These are phyloP conservation scores for Eupithecia pulchellata DNA, from an alignment of 2,888 invertebrate genomes.

Conservation along the genomic window DNA sequence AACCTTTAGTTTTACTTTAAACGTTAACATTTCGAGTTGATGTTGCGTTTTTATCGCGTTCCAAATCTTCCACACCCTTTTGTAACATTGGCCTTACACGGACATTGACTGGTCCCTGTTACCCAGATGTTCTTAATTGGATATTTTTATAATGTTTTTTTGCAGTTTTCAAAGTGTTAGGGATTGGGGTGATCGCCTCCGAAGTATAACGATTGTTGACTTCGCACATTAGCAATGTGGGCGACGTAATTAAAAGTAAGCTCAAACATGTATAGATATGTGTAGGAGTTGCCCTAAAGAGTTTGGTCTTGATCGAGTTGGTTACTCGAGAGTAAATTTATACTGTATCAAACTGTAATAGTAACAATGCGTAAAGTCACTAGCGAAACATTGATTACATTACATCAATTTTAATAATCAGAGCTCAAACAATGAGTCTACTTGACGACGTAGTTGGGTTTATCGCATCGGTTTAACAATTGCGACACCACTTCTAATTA, in stretches of 20 bases:
- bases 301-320: no score
- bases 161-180: constrained; percentile 36
- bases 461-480: constrained; percentile 48
- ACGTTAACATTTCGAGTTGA: constrained; percentile 45
- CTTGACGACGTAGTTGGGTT: constrained; percentile 31
- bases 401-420: constrained; percentile 38
- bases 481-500: constrained; percentile 67
- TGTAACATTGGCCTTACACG: constrained; percentile 38
- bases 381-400: constrained; percentile 31
- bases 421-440: constrained; percentile 41
- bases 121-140: constrained; percentile 35
- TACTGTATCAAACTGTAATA: constrained; percentile 11
- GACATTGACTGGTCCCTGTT: constrained; percentile 32
- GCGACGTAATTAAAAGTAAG: constrained; percentile 77
- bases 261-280: constrained; percentile 64
- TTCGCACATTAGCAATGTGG: constrained; percentile 55
- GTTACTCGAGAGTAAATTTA: constrained; percentile 18
- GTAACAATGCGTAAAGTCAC: constrained; percentile 14
- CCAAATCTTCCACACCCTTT: constrained; percentile 50
- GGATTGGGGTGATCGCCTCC: constrained; percentile 43
- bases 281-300: constrained; percentile 61
- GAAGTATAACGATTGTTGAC: constrained; percentile 38
- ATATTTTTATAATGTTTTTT: constrained; percentile 38
- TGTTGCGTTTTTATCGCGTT: constrained; percentile 49
- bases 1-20: constrained; percentile 46